These are phyloP conservation scores for Ciconia maguari DNA, from an alignment of 2,113 vertebrate species.

Conservation along the genomic window DNA sequence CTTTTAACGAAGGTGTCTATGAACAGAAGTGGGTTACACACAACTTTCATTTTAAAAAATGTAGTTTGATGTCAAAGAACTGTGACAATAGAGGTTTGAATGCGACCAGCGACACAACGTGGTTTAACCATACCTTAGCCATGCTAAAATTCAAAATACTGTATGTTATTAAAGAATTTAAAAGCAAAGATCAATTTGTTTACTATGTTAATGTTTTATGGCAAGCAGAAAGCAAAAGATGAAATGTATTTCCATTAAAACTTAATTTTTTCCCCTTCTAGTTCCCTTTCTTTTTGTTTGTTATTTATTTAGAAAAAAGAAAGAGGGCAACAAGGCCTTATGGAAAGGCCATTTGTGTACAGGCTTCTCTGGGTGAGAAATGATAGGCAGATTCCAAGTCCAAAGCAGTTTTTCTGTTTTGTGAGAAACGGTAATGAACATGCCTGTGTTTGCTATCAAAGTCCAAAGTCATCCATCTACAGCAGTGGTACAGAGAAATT, in stretches of 20 bases:
- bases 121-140: constrained; percentile 33
- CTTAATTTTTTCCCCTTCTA: constrained; percentile 3
- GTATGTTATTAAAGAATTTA: constrained; percentile 52
- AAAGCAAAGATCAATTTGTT: constrained; percentile 48
- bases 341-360: neutral
- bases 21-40: neutral
- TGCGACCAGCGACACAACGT: neutral
- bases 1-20: neutral
- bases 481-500: neutral
- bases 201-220: constrained; percentile 42
- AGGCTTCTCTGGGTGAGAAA: neutral
- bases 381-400: neutral
- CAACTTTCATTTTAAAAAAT: neutral
- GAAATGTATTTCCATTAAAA: constrained; percentile 60
- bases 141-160: constrained; percentile 27
- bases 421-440: neutral
- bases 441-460: neutral
- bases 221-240: constrained; percentile 37
- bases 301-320: neutral
- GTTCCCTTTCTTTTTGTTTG: constrained; percentile 20
- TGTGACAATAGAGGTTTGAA: constrained; percentile 4
- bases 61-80: constrained; percentile 2
- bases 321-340: neutral
- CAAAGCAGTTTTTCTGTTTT: neutral
- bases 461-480: neutral